phyloP scores from a whole-genome alignment of 2,113 vertebrate species.

The Hemicordylus capensis region DNA sequence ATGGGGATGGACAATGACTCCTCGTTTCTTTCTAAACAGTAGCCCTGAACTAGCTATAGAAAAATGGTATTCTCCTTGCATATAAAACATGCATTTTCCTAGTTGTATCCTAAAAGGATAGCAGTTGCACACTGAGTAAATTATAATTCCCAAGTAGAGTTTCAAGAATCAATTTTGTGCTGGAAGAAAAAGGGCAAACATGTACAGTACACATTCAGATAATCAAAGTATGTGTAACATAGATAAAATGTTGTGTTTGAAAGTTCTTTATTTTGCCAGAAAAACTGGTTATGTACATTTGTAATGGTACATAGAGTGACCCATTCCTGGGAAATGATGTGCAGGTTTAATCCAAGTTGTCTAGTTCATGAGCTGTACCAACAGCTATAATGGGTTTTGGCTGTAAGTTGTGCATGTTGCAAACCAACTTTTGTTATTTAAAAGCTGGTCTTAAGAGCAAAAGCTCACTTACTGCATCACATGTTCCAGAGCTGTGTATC shows the following conservation, averaged over 20 bases:
- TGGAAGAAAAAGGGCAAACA: neutral
- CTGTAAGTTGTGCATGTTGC: neutral
- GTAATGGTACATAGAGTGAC: neutral
- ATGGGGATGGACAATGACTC: neutral
- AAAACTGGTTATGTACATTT: neutral
- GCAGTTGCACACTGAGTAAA: neutral
- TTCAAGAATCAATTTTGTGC: neutral
- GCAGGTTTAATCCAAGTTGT: conserved; percentile 23
- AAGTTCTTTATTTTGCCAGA: neutral
- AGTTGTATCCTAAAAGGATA: neutral
- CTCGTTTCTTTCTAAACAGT: neutral
- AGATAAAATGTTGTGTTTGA: neutral
- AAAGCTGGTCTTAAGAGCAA: neutral
- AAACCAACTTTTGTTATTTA: neutral
- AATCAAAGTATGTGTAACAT: neutral
- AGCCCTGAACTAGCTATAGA: too few relatives aligned
- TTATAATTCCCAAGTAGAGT: neutral
- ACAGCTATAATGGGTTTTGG: neutral
- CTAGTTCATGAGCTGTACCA: neutral
- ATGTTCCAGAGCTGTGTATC: neutral
- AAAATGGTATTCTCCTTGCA: neutral
- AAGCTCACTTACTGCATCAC: neutral
- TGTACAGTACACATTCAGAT: neutral
- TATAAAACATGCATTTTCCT: neutral
- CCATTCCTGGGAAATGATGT: conserved; percentile 14